Evolutionary conservation across 1,140 invertebrate genomes (phyloP).

Genomic region (Diabrotica undecimpunctata): DNA sequence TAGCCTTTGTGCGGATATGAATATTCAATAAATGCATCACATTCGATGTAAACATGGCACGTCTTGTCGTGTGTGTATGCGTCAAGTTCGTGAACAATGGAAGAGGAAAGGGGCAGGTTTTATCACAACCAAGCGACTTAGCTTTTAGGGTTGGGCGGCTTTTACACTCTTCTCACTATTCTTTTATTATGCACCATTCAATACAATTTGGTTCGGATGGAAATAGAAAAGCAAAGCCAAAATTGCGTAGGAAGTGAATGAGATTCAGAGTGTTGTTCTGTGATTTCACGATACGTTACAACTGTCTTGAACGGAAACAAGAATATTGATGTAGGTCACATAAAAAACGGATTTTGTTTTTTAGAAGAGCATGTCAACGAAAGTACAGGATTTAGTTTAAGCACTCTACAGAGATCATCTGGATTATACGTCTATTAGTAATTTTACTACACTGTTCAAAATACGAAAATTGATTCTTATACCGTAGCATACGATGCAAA

Average conservation of each 20-base stretch:
- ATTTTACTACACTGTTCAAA: no score
- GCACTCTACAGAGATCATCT: no score
- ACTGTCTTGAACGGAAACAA: no score
- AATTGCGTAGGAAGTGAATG: background rate
- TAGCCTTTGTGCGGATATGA: background rate
- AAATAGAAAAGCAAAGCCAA: background rate
- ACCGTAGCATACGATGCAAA: no score
- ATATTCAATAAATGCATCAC: conserved; percentile 2
- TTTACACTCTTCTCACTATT: background rate
- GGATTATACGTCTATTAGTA: no score
- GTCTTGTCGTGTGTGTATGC: conserved; percentile 1
- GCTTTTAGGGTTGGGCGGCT: background rate
- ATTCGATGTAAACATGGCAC: background rate
- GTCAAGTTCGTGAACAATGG: background rate
- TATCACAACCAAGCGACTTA: conserved; percentile 1
- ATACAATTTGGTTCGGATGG: background rate
- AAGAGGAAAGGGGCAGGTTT: background rate
- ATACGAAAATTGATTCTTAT: no score
- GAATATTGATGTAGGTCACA: no score
- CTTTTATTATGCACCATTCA: background rate
- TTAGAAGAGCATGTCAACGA: no score
- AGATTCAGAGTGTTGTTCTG: background rate
- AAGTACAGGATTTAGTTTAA: no score
- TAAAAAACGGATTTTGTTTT: no score
- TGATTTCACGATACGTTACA: no score